phyloP scores from a whole-genome alignment of 2,113 vertebrate species.

The Cygnus atratus region DNA sequence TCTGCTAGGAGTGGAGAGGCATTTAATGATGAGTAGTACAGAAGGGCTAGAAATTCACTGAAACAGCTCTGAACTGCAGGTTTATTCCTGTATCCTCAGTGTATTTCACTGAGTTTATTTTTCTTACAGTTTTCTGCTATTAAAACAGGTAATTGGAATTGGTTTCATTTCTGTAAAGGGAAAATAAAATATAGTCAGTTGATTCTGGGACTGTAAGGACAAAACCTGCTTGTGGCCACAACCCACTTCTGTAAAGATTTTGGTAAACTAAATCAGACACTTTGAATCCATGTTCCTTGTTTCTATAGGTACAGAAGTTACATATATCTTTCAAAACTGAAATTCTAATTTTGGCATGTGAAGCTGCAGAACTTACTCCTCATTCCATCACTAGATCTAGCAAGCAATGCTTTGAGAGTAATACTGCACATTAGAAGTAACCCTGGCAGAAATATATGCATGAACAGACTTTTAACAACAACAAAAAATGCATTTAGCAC shows the following conservation, averaged over 20 bases:
- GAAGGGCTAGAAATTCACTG: background rate
- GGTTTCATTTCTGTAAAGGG: background rate
- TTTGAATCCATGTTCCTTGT: background rate
- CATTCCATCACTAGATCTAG: background rate
- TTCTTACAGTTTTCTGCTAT: background rate
- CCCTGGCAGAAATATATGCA: background rate
- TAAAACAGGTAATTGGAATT: background rate
- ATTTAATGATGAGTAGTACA: background rate
- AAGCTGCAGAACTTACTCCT: background rate
- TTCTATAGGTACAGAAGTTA: background rate
- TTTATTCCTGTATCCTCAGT: background rate
- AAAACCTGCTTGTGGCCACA: background rate
- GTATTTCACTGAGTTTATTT: background rate
- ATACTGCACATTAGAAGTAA: background rate
- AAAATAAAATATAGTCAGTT: background rate
- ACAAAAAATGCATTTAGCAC: background rate
- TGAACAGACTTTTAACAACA: background rate
- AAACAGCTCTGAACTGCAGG: background rate
- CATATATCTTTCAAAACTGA: background rate
- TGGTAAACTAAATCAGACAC: background rate
- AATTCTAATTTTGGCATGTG: background rate
- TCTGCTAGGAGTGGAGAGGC: background rate
- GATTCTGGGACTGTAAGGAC: background rate
- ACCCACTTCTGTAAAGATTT: background rate
- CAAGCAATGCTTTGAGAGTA: background rate